phyloP scores from a whole-genome alignment of 2,888 invertebrate genomes.

The Acleris holmiana region DNA sequence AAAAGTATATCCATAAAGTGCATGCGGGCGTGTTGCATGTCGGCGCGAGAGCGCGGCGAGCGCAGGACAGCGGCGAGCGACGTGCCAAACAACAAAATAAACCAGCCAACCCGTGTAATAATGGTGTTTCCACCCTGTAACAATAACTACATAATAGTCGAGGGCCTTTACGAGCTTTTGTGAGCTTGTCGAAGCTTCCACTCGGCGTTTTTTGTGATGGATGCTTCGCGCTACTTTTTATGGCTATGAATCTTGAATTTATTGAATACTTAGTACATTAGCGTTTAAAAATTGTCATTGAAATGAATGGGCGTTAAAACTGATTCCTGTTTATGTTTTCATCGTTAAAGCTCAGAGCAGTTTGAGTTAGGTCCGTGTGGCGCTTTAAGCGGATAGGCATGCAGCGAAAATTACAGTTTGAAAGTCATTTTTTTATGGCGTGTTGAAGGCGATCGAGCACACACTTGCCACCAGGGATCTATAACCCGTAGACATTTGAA shows the following conservation, averaged over 20 bases:
- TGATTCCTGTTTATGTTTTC: constrained; percentile 59
- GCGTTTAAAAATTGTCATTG: constrained; percentile 58
- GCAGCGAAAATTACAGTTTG: background rate
- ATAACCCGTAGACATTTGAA: no score
- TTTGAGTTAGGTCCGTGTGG: background rate
- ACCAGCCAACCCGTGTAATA: constrained; percentile 76
- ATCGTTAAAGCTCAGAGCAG: constrained; percentile 50
- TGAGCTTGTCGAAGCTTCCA: constrained; percentile 81
- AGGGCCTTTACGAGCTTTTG: constrained; percentile 84
- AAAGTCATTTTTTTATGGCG: no score
- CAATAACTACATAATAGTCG: constrained; percentile 84
- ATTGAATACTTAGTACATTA: constrained; percentile 74
- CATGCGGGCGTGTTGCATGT: constrained; percentile 33
- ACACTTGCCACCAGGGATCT: no score
- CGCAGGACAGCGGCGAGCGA: constrained; percentile 53
- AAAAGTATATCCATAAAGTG: constrained; percentile 33
- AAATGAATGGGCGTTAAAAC: constrained; percentile 56
- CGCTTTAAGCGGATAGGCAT: background rate
- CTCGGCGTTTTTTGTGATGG: constrained; percentile 78
- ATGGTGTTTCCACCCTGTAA: constrained; percentile 84
- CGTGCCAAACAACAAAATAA: constrained; percentile 78
- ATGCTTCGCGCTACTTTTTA: constrained; percentile 66
- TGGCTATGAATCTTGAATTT: constrained; percentile 64
- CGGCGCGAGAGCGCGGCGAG: constrained; percentile 17
- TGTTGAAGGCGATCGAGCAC: no score